phyloP scores from a whole-genome alignment of 1,140 invertebrate genomes.

The Pentalonia nigronervosa region DNA sequence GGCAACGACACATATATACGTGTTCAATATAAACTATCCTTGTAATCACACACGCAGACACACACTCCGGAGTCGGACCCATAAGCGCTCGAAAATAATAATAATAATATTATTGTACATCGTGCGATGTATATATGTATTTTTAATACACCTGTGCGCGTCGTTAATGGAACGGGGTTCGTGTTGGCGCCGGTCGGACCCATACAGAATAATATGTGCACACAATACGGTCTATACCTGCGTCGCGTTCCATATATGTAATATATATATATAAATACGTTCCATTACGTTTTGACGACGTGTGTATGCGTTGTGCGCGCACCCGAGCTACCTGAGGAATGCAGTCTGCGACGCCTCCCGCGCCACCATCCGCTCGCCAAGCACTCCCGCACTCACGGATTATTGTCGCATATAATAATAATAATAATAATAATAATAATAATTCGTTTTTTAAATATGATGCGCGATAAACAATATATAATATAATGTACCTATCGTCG shows the following conservation, averaged over 20 bases:
- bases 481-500: not conserved
- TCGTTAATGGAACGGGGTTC: slow-evolving; percentile 50
- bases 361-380: not conserved
- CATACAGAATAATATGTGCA: slow-evolving; percentile 29
- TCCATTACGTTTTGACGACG: slow-evolving; percentile 25
- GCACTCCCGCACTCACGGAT: not conserved
- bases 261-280: not conserved
- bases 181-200: slow-evolving; percentile 49
- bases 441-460: not conserved
- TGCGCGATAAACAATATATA: not conserved
- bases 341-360: slow-evolving; percentile 25
- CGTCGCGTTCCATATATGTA: not conserved
- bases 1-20: not conserved
- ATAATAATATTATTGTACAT: not conserved
- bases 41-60: slow-evolving; percentile 12
- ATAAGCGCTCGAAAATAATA: slow-evolving; percentile 18
- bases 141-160: slow-evolving; percentile 54
- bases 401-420: slow-evolving; percentile 19
- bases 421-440: slow-evolving; percentile 6
- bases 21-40: not conserved
- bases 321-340: slow-evolving; percentile 50
- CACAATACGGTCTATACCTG: not conserved
- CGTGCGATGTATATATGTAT: not conserved
- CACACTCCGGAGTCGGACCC: not conserved
- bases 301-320: not conserved